These are phyloP conservation scores for Darevskia nairensis DNA, from an alignment of 2,797 vertebrate genomes.

Conservation along the genomic window DNA sequence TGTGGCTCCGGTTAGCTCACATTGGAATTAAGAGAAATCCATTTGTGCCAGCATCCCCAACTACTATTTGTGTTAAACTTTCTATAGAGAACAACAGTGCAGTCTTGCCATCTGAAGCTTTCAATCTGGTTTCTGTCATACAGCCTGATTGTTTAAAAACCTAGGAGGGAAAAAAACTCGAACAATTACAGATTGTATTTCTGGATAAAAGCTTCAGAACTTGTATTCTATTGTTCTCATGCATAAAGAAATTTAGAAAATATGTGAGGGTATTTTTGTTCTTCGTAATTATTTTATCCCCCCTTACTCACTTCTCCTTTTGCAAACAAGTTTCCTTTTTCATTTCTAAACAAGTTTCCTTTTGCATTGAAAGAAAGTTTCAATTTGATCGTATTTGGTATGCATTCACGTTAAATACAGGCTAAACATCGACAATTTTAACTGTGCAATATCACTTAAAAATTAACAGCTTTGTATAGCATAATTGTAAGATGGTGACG, in stretches of 20 bases:
- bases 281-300: neutral
- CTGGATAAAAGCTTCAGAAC: constrained; percentile 43
- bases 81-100: neutral
- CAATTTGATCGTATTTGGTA: neutral
- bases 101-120: neutral
- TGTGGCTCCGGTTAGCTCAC: too few species aligned
- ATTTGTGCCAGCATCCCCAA: too few species aligned
- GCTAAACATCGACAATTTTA: constrained; percentile 10
- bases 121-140: neutral
- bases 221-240: constrained; percentile 32
- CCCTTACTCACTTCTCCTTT: neutral
- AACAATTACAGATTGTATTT: neutral
- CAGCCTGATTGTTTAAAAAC: neutral
- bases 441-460: constrained; percentile 3
- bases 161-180: neutral
- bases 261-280: neutral
- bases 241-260: constrained; percentile 27
- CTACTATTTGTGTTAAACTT: neutral
- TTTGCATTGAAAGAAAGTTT: neutral
- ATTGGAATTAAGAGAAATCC: too few species aligned
- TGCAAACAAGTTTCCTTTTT: neutral
- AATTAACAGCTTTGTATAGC: constrained; percentile 16
- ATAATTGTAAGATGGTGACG: neutral
- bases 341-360: neutral
- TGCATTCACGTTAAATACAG: constrained; percentile 8